Percentiles rank a stretch among this genome's conserved stretches.
Evolutionary conservation across 2,888 invertebrate species (phyloP).

Genomic region (Cryptus armator): DNA sequence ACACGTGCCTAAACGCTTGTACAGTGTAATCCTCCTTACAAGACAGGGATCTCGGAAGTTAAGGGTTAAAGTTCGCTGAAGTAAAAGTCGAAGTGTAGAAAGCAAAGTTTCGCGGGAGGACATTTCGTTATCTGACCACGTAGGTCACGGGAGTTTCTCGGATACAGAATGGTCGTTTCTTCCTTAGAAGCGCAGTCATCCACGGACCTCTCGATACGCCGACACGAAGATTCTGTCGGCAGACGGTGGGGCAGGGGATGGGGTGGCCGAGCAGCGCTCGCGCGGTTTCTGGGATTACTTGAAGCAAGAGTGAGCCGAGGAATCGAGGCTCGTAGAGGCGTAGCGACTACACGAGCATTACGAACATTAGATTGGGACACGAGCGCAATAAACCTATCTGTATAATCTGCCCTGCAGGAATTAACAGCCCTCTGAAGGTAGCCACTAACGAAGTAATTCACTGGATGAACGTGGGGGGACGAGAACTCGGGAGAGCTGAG

Average conservation of each 20-base stretch:
- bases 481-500: slow-evolving; percentile 64
- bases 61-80: background rate
- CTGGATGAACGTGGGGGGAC: slow-evolving; percentile 84
- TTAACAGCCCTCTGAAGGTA: slow-evolving; percentile 85
- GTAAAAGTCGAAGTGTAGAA: slow-evolving; percentile 42
- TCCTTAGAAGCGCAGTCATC: slow-evolving; percentile 57
- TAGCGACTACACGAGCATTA: slow-evolving; percentile 83
- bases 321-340: slow-evolving; percentile 67
- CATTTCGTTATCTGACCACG: slow-evolving; percentile 49
- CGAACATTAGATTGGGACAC: slow-evolving; percentile 85
- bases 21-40: too few relatives aligned
- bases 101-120: slow-evolving; percentile 30
- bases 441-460: slow-evolving; percentile 85
- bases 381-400: slow-evolving; percentile 85
- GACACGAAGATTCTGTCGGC: slow-evolving; percentile 48
- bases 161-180: slow-evolving; percentile 54
- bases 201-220: slow-evolving; percentile 55
- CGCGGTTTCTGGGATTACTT: background rate
- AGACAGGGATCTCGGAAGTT: too few relatives aligned
- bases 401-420: slow-evolving; percentile 85
- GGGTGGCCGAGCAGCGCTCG: slow-evolving; percentile 27
- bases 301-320: slow-evolving; percentile 65
- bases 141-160: slow-evolving; percentile 48
- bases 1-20: too few relatives aligned
- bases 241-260: slow-evolving; percentile 13